Evolutionary conservation across 2,797 vertebrate species (phyloP).

Genomic region (Pseudochirops corinnae): DNA sequence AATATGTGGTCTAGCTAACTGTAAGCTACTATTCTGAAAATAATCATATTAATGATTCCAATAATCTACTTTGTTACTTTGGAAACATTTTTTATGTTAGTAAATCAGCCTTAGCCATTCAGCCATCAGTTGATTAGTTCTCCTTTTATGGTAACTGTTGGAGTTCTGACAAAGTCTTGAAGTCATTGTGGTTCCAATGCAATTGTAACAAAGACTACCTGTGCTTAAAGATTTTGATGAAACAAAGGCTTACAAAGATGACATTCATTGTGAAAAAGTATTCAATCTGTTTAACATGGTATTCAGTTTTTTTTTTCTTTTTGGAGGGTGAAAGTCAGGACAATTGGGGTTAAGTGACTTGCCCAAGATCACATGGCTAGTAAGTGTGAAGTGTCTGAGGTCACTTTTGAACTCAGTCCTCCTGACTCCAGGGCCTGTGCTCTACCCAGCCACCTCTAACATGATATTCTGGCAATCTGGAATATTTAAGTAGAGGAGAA

Average conservation of each 20-base stretch:
- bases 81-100: too few relatives aligned
- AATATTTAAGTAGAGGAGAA: constrained; percentile 39
- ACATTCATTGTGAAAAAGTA: background rate
- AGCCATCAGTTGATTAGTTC: constrained; percentile 38
- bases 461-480: constrained; percentile 8
- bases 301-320: too few relatives aligned
- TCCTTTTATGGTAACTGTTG: constrained; percentile 35
- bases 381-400: too few relatives aligned
- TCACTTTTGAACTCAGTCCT: too few relatives aligned
- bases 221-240: constrained; percentile 33
- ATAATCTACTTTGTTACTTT: too few relatives aligned
- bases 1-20: too few relatives aligned
- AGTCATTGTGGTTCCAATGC: background rate
- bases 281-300: constrained; percentile 41
- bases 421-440: too few relatives aligned
- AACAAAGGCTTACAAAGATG: constrained; percentile 22
- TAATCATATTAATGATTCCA: too few relatives aligned
- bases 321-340: too few relatives aligned
- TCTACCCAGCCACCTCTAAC: background rate
- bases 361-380: too few relatives aligned
- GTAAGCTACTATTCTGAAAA: too few relatives aligned
- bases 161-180: background rate
- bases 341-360: too few relatives aligned
- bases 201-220: background rate
- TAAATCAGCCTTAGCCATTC: background rate